A percentile compares a stretch with the other conserved stretches of the same genome.
phyloP scores from a whole-genome alignment of 2,888 invertebrate genomes.

The Gibbula magus region DNA sequence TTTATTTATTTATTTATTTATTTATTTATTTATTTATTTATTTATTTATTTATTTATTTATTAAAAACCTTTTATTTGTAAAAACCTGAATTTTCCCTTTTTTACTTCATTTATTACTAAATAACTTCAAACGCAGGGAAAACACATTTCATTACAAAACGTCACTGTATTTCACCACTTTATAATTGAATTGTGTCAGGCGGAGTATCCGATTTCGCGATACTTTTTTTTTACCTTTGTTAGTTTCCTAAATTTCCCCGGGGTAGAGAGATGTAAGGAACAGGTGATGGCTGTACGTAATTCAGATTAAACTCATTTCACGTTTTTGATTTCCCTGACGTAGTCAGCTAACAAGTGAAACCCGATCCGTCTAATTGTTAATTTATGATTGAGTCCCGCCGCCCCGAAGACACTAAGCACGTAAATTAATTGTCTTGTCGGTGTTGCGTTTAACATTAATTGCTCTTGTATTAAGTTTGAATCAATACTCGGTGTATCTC shows the following conservation, averaged over 20 bases:
- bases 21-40: constrained; percentile 6
- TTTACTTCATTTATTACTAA: not conserved
- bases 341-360: not conserved
- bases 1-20: constrained; percentile 6
- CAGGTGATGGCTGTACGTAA: not conserved
- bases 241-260: not conserved
- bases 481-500: not conserved
- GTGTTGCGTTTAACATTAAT: constrained; percentile 18
- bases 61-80: not conserved
- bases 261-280: not conserved
- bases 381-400: not conserved
- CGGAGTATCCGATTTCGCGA: not conserved
- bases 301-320: constrained; percentile 11
- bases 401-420: constrained; percentile 8
- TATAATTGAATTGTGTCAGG: not conserved
- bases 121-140: too few species aligned
- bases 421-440: constrained; percentile 4
- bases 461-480: not conserved
- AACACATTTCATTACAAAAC: not conserved
- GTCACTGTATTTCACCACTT: not conserved
- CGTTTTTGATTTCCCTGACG: constrained; percentile 14
- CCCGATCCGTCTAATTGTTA: constrained; percentile 4
- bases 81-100: not conserved
- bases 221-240: not conserved
- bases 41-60: not conserved